These are phyloP conservation scores for Lobophora halterata DNA, from an alignment of 2,888 invertebrate species.

Conservation along the genomic window DNA sequence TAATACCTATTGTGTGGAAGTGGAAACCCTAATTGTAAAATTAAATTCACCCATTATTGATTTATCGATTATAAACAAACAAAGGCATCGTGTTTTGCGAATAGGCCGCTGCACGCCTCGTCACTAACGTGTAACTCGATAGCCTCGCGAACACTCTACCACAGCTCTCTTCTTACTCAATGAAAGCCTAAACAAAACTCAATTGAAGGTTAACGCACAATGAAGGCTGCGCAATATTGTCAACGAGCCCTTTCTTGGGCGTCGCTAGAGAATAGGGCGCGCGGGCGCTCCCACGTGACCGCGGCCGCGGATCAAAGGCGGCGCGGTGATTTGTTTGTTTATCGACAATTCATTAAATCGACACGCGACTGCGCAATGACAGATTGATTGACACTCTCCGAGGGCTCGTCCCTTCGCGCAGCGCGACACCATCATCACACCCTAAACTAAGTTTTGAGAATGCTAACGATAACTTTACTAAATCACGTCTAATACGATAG, in stretches of 20 bases:
- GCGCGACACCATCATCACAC: not conserved
- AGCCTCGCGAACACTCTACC: too few relatives aligned
- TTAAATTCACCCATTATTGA: too few relatives aligned
- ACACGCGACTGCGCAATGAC: constrained; percentile 55
- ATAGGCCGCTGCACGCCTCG: too few relatives aligned
- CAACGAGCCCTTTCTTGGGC: constrained; percentile 29
- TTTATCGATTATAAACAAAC: too few relatives aligned
- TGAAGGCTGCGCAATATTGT: constrained; percentile 32
- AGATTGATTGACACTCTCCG: constrained; percentile 44
- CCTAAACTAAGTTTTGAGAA: not conserved
- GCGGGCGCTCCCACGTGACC: constrained; percentile 19
- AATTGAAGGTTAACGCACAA: constrained; percentile 36
- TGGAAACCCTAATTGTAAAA: too few relatives aligned
- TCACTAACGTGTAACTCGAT: too few relatives aligned
- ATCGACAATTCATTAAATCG: constrained; percentile 59
- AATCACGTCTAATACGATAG: too few relatives aligned
- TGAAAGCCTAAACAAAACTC: not conserved
- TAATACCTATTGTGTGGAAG: too few relatives aligned
- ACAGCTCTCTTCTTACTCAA: too few relatives aligned
- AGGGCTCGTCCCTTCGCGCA: constrained; percentile 6
- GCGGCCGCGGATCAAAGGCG: constrained; percentile 19
- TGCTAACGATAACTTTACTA: not conserved
- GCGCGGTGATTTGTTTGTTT: constrained; percentile 40
- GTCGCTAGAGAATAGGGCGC: constrained; percentile 15
- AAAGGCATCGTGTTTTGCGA: too few relatives aligned